Conservation (phyloP, 2,113 vertebrate species). For the Pangasianodon gigas region DNA sequence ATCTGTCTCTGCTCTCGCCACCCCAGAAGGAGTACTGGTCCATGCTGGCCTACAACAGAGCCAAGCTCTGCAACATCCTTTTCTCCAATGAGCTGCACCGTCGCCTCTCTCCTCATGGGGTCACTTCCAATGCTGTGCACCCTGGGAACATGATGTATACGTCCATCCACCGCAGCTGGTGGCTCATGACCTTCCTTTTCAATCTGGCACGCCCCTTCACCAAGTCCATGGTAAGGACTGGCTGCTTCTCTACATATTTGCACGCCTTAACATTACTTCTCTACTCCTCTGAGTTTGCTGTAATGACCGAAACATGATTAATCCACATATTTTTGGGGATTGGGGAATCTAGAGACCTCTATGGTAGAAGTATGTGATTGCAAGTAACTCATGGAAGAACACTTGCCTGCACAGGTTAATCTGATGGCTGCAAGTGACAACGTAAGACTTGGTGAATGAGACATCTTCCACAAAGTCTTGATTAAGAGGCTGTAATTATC, state of each 20-base stretch:
- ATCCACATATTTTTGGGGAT: not conserved
- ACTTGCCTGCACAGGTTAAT: not conserved
- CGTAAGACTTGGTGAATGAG: not conserved
- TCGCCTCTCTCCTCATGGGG: constrained; percentile 84
- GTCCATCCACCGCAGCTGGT: constrained; percentile 87
- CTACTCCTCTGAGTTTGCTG: not conserved
- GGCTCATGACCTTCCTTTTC: constrained; percentile 92
- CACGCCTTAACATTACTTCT: not conserved
- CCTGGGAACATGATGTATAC: constrained; percentile 97
- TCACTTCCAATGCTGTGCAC: constrained; percentile 87
- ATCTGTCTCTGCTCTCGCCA: constrained; percentile 84
- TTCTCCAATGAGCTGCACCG: constrained; percentile 92
- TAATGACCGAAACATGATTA: not conserved
- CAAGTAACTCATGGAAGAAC: not conserved
- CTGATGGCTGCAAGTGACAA: not conserved
- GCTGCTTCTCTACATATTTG: not conserved
- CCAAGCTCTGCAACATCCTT: constrained; percentile 94
- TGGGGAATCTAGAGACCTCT: not conserved
- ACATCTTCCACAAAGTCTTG: not conserved
- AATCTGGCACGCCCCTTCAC: constrained; percentile 90
- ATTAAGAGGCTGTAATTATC: not conserved
- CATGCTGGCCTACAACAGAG: constrained; percentile 94
- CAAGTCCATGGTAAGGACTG: constrained; percentile 91
- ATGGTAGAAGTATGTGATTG: not conserved
- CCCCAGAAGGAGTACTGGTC: constrained; percentile 89